Evolutionary conservation across 2,797 vertebrate species (phyloP).

Genomic region (Oreonectes daqikongensis): DNA sequence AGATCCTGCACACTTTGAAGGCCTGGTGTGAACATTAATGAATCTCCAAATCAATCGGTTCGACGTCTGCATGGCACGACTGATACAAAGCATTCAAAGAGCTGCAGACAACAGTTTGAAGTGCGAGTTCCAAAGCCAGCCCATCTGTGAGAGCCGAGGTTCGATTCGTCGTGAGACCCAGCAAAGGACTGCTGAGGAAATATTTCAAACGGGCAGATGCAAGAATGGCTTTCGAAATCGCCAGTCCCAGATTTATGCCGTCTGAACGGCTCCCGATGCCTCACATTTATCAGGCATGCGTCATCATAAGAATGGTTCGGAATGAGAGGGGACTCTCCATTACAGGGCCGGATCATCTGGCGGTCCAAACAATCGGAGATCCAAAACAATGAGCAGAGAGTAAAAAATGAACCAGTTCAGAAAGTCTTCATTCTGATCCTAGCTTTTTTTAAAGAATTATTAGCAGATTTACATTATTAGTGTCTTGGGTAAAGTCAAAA

Average conservation of each 20-base stretch:
- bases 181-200: constrained; percentile 65
- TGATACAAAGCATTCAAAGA: constrained; percentile 63
- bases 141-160: constrained; percentile 61
- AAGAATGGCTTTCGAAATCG: constrained; percentile 65
- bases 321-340: constrained; percentile 63
- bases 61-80: constrained; percentile 55
- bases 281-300: constrained; percentile 62
- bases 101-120: constrained; percentile 66
- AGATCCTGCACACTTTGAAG: constrained; percentile 47
- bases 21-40: constrained; percentile 63
- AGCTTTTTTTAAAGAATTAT: constrained; percentile 20
- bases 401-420: not conserved
- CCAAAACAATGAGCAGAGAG: constrained; percentile 51
- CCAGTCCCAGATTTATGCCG: constrained; percentile 52
- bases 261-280: constrained; percentile 46
- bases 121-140: constrained; percentile 64
- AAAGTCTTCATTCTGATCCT: not conserved
- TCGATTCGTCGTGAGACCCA: constrained; percentile 64
- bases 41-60: constrained; percentile 53
- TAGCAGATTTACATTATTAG: constrained; percentile 19
- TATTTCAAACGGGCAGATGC: constrained; percentile 68
- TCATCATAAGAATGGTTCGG: constrained; percentile 57
- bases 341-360: constrained; percentile 43
- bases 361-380: constrained; percentile 45
- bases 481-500: constrained; percentile 20